These are phyloP conservation scores for Phalera bucephala DNA, from an alignment of 2,888 invertebrate genomes.

Conservation along the genomic window DNA sequence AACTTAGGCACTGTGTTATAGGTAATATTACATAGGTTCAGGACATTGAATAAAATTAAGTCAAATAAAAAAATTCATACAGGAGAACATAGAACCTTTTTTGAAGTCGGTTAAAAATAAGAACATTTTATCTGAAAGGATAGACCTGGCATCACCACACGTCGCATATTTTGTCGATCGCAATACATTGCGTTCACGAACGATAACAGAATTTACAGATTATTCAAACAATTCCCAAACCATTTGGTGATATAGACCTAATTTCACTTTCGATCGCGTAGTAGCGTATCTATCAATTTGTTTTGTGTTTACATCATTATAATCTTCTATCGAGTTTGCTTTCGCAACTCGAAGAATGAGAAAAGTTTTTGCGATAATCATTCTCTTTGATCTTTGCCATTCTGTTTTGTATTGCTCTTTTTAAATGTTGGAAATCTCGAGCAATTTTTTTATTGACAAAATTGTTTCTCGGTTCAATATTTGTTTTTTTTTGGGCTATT, in stretches of 20 bases:
- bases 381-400: not conserved
- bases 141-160: not conserved
- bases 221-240: slow-evolving; percentile 24
- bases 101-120: too few relatives aligned
- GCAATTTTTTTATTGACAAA: too few relatives aligned
- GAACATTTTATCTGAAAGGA: not conserved
- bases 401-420: not conserved
- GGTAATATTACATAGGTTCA: too few relatives aligned
- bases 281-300: slow-evolving; percentile 16
- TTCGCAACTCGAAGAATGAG: not conserved
- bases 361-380: not conserved
- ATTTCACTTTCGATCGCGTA: slow-evolving; percentile 28
- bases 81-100: too few relatives aligned
- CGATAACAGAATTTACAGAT: slow-evolving; percentile 16
- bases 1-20: too few relatives aligned
- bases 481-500: too few relatives aligned
- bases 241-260: slow-evolving; percentile 20
- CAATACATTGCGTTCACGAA: not conserved
- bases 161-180: not conserved
- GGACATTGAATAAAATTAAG: too few relatives aligned
- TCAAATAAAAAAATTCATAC: too few relatives aligned
- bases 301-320: slow-evolving; percentile 23
- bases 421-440: not conserved
- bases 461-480: too few relatives aligned
- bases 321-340: slow-evolving; percentile 19